Conservation (phyloP, 2,113 vertebrate species). For the Rissa tridactyla region DNA sequence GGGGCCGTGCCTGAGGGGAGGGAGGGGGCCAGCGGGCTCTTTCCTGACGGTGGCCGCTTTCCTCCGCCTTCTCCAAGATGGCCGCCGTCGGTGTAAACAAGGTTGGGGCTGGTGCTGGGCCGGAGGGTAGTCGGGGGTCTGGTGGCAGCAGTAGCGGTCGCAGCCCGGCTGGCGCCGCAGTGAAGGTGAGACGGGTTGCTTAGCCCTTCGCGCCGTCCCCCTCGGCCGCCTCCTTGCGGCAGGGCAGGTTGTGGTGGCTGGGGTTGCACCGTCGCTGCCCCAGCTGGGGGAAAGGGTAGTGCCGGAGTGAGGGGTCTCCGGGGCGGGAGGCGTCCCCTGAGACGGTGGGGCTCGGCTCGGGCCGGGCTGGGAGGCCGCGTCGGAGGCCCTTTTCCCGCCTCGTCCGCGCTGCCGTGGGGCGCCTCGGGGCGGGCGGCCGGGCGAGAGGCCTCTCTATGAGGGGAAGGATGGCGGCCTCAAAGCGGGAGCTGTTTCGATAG, state of each 20-base stretch:
- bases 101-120: constrained; percentile 67
- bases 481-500: no score
- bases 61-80: constrained; percentile 71
- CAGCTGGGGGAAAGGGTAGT: accelerated
- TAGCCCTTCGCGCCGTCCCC: neutral
- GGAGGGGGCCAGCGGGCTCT: no score
- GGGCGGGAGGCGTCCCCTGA: accelerated
- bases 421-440: neutral
- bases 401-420: neutral
- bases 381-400: neutral
- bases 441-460: neutral
- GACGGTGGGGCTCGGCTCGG: no score
- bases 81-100: constrained; percentile 82
- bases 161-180: constrained; percentile 69
- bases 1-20: neutral
- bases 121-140: constrained; percentile 71
- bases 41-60: accelerated
- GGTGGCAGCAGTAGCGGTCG: neutral
- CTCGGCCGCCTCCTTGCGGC: neutral
- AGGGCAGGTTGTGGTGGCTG: neutral
- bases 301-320: neutral
- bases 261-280: neutral
- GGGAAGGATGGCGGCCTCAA: neutral
- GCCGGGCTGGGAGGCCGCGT: neutral
- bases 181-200: constrained; percentile 80